Percentiles rank a stretch among this genome's conserved stretches.
Conservation (phyloP, 2,797 vertebrate species). For the Tapirus indicus region DNA sequence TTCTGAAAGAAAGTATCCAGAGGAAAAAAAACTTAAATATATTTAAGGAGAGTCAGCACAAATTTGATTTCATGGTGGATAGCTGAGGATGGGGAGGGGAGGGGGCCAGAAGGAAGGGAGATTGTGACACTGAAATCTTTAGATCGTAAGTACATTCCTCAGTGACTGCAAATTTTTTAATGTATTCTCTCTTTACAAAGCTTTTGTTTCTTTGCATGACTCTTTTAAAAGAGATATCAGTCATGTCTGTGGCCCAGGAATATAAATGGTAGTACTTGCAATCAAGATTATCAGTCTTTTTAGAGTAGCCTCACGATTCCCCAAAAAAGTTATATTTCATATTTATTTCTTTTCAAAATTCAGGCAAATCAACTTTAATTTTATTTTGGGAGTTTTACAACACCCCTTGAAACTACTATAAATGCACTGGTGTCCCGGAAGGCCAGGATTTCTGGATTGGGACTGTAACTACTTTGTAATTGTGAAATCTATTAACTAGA, state of each 20-base stretch:
- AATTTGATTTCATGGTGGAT: not conserved
- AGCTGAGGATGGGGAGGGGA: not conserved
- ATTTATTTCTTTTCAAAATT: constrained; percentile 52
- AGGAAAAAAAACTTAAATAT: not conserved
- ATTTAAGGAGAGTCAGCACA: not conserved
- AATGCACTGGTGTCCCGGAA: not conserved
- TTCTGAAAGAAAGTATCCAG: not conserved
- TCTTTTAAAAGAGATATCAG: not conserved
- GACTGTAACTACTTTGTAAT: not conserved
- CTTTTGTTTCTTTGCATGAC: not conserved
- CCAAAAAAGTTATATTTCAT: not conserved
- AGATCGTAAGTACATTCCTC: not conserved
- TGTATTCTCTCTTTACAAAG: not conserved
- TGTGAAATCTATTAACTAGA: not conserved
- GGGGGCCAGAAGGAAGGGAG: not conserved
- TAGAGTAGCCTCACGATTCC: not conserved
- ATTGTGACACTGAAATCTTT: not conserved
- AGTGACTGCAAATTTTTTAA: not conserved
- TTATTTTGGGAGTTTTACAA: constrained; percentile 45
- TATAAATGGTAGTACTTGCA: not conserved
- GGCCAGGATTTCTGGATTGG: constrained; percentile 37
- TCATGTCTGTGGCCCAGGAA: not conserved
- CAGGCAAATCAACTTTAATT: constrained; percentile 42
- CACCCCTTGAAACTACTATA: not conserved
- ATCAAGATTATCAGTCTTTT: not conserved